Evolutionary conservation across 2,113 vertebrate species (phyloP), one percentile per base, ranked within the genome.

Genomic region (Pithys albifrons): DNA sequence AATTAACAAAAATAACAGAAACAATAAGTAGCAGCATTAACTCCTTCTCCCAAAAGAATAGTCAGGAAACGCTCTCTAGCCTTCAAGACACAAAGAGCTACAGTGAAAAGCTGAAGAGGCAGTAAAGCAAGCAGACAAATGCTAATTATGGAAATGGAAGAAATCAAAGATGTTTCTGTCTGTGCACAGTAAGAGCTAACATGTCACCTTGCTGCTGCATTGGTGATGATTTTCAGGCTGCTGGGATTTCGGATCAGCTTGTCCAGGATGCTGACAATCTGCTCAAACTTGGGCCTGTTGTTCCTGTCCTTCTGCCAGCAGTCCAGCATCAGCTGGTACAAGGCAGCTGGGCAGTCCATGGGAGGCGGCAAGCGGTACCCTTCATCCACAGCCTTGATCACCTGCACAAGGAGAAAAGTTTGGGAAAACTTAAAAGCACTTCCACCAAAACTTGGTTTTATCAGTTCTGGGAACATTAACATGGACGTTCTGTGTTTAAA

Each of bases 261-360:
- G 96, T 99, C 99, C 98, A 99, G 98, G 96, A 99, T 99, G 98
- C 99, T 99, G 97, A 99, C 99, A 74, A 99, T 99, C 98, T 99
- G 99, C 97, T 99, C 99, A 97, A 99, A 99, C 96, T 99, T 99
- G 41, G 99, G 99, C 73, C 99, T 99, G 98, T 99, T 99, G 98
- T 99, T 99, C 71, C 99, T 98, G 97, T 99, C 99, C 78, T 99
- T 99, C 97, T 99, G 99, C 99, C 99, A 99, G 95, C 99, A 99
- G 98, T 99, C 99, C 95, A 99, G 97, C 99, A 99, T 99, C 96
- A 99, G 98, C 97, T 99, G 99, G 96, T 99, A 99, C 73, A 99
- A 98, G 41, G 99, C 99, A 85, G 99, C 99, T 69, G 99, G 99
- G 96, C 99, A 99, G 98, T 99, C 99, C 99, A 99, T 99, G 65